Conservation (phyloP, 2,797 vertebrate genomes). For the Chaetophractus vellerosus region DNA sequence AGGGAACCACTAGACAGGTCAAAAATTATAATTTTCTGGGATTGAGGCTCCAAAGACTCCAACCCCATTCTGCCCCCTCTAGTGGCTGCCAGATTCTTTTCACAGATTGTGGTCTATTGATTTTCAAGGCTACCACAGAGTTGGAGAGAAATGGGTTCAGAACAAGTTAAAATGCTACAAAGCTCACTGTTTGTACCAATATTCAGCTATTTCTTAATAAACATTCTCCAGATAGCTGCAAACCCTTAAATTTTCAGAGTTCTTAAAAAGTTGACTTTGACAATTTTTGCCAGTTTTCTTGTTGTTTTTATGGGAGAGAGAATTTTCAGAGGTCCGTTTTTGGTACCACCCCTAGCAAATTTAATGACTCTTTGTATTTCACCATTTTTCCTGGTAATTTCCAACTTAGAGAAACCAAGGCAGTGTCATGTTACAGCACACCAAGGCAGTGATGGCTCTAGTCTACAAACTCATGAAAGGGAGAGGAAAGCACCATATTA, state of each 20-base stretch:
- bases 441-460: not conserved
- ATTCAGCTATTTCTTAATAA: slow-evolving; percentile 29
- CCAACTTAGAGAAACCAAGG: slow-evolving; percentile 34
- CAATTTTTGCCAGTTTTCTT: slow-evolving; percentile 53
- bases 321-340: slow-evolving; percentile 39
- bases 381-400: slow-evolving; percentile 44
- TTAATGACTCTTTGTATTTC: slow-evolving; percentile 48
- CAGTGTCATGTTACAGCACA: not conserved
- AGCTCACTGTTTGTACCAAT: not conserved
- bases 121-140: slow-evolving; percentile 9
- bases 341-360: not conserved
- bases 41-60: not conserved
- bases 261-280: slow-evolving; percentile 27
- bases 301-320: slow-evolving; percentile 25
- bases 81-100: not conserved
- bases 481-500: not conserved
- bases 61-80: not conserved
- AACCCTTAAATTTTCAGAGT: slow-evolving; percentile 16
- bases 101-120: not conserved
- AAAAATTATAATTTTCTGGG: slow-evolving; percentile 31
- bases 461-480: not conserved
- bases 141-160: slow-evolving; percentile 21
- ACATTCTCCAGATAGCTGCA: slow-evolving; percentile 8
- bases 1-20: not conserved
- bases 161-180: slow-evolving; percentile 6